Evolutionary conservation across 2,113 vertebrate genomes (phyloP).

Genomic region (Silurus meridionalis): DNA sequence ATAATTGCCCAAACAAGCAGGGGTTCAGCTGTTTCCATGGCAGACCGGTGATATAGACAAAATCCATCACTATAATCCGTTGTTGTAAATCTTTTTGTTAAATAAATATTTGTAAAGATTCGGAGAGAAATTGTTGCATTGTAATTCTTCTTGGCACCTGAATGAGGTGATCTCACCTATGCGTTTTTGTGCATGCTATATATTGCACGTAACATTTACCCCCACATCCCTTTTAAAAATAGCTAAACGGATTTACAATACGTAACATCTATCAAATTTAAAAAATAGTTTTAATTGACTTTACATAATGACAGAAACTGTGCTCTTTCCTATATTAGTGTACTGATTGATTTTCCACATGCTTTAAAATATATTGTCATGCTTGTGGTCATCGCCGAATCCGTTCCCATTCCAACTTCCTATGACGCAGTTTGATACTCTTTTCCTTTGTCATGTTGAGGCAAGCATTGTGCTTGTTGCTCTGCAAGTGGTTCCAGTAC

Average conservation of each 20-base stretch:
- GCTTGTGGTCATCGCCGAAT: conserved; percentile 54
- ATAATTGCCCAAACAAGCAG: not conserved
- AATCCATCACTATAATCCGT: conserved; percentile 55
- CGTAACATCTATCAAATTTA: conserved; percentile 65
- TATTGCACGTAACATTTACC: conserved; percentile 51
- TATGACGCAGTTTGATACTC: conserved; percentile 83
- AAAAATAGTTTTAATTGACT: conserved; percentile 75
- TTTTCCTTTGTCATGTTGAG: conserved; percentile 89
- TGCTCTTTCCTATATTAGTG: conserved; percentile 68
- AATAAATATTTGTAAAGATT: conserved; percentile 37
- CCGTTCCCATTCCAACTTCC: conserved; percentile 82
- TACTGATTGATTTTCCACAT: conserved; percentile 62
- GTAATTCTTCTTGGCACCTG: conserved; percentile 65
- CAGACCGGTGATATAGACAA: conserved; percentile 45
- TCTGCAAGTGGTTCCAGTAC: conserved; percentile 97
- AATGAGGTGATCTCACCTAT: conserved; percentile 52
- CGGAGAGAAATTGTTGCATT: conserved; percentile 39
- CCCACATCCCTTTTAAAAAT: conserved; percentile 55
- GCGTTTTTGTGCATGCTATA: conserved; percentile 58
- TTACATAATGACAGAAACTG: conserved; percentile 73
- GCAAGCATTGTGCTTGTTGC: conserved; percentile 97
- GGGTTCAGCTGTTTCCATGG: not conserved
- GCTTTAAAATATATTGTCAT: conserved; percentile 46
- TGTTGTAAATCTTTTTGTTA: conserved; percentile 50
- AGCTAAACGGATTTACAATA: conserved; percentile 66